Base-by-base conservation (phyloP, 2,113 vertebrate species). In the Bujurquina vittata region DNA sequence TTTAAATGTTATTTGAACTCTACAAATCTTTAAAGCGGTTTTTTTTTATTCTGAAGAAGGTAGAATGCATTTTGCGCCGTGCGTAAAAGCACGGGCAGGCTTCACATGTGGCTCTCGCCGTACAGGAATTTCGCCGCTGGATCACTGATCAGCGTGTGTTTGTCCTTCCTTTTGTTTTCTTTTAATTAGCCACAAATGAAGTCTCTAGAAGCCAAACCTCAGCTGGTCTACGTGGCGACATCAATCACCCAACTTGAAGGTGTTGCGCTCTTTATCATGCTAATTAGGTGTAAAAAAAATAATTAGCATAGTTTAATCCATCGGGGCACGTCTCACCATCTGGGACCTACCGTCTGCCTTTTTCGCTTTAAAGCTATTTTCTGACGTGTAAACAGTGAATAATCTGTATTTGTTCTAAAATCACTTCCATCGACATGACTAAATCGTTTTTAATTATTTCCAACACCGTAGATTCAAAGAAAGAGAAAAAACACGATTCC, bases 131-230 rank as follows among this genome's bases (percentile, higher is more conserved):
- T 78, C 74, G 29, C 74, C 11, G 54, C 52, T 65, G 55, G 65
- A 79, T 76, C 86, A 33, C 84, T 81, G 85, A 87, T 92, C 85
- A 89, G 83, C 85, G 73, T 91, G 88, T 92, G 90, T 94, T 94
- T 94, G 89, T 90, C 84, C 75, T 77, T 61, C 78, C 67, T 56
- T 84, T 94, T 94, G 91, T 94, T 95, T 93, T 85, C 67, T 37
- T 93, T 91, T 92, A 93, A 95, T 94, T 92, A 93, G 74, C 69
- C 84, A 33, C 90, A 94, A 93, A 93, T 94, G 88, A 93, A 87
- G 79, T 60, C 43, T 57, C 61, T 75, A 54, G 63, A 82, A 84
- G 80, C 85, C 89, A 87, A 90, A 75, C 59, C 58, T 26, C 62
- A 59, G 52, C 76, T 59, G 73, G 92, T 79, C 84, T 80, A 78